These are phyloP conservation scores for Tethya wilhelma DNA, from an alignment of 37 sponge, comb jelly and placozoan genomes.

Conservation along the genomic window DNA sequence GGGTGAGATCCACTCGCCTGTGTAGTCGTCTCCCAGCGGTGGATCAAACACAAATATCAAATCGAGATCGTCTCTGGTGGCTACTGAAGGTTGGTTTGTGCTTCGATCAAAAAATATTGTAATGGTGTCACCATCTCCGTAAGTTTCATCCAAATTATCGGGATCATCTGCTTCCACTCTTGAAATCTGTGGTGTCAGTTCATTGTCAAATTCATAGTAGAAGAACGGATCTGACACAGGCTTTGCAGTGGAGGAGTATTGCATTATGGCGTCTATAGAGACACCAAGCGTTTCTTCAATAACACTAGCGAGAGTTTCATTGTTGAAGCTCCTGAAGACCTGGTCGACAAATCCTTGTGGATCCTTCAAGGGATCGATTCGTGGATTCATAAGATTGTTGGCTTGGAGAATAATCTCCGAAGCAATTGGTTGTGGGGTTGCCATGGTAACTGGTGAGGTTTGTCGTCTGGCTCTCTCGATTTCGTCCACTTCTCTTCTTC, in stretches of 20 bases:
- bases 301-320: constrained; percentile 47
- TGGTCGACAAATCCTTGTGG: constrained; percentile 13
- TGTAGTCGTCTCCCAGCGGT: constrained; percentile 65
- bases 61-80: constrained; percentile 70
- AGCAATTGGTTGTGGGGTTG: constrained; percentile 39
- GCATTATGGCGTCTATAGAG: not conserved
- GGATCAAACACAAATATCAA: constrained; percentile 73
- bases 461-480: constrained; percentile 10
- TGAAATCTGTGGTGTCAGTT: constrained; percentile 64
- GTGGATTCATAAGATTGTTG: constrained; percentile 2
- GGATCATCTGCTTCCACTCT: constrained; percentile 66
- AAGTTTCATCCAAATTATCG: constrained; percentile 43
- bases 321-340: constrained; percentile 41
- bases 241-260: not conserved
- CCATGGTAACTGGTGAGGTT: not conserved
- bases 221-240: constrained; percentile 12
- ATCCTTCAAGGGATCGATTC: constrained; percentile 11
- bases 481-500: not conserved
- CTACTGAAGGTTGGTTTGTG: constrained; percentile 70
- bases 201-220: constrained; percentile 61
- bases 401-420: constrained; percentile 64
- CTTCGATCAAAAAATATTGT: constrained; percentile 66
- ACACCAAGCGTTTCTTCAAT: constrained; percentile 37
- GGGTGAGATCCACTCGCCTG: constrained; percentile 65
- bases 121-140: constrained; percentile 72